A percentile compares a stretch with the other conserved stretches of the same genome.
Conservation (phyloP, 1,140 invertebrate species). For the Choristoneura fumiferana region DNA sequence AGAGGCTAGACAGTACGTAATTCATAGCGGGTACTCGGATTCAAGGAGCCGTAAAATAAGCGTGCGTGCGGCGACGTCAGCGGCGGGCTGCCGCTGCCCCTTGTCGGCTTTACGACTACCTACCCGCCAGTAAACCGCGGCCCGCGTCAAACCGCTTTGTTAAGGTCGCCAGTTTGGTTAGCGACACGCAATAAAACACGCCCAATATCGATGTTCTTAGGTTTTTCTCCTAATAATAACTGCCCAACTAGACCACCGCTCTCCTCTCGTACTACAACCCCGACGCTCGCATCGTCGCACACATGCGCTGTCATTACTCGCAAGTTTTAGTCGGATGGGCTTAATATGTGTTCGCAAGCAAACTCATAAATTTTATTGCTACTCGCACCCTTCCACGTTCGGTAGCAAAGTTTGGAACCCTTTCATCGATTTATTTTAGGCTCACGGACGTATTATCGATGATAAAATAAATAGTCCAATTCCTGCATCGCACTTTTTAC, state of each 20-base stretch:
- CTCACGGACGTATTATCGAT: conserved; percentile 1
- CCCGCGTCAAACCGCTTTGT: conserved; percentile 27
- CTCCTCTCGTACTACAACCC: neutral
- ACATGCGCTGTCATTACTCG: conserved; percentile 1
- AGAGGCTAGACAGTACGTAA: conserved; percentile 1
- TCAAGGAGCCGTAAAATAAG: conserved; percentile 43
- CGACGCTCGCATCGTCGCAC: neutral
- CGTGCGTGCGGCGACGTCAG: conserved; percentile 26
- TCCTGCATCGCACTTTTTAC: no score
- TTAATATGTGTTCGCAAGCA: conserved; percentile 20
- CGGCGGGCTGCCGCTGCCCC: conserved; percentile 25
- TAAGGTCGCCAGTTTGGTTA: conserved; percentile 23
- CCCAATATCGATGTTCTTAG: conserved; percentile 7
- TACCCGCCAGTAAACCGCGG: conserved; percentile 24
- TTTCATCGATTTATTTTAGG: conserved; percentile 19
- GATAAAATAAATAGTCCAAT: no score
- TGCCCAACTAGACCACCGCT: neutral
- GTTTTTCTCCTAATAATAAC: neutral
- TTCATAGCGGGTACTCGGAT: neutral
- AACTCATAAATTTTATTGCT: conserved; percentile 19
- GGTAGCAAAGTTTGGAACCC: conserved; percentile 18
- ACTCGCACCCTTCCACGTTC: conserved; percentile 17
- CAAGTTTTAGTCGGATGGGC: conserved; percentile 9
- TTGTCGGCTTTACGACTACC: conserved; percentile 36
- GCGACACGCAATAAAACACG: conserved; percentile 26